Evolutionary conservation across 2,113 vertebrate species (phyloP).

Genomic region (Mustela lutreola): DNA sequence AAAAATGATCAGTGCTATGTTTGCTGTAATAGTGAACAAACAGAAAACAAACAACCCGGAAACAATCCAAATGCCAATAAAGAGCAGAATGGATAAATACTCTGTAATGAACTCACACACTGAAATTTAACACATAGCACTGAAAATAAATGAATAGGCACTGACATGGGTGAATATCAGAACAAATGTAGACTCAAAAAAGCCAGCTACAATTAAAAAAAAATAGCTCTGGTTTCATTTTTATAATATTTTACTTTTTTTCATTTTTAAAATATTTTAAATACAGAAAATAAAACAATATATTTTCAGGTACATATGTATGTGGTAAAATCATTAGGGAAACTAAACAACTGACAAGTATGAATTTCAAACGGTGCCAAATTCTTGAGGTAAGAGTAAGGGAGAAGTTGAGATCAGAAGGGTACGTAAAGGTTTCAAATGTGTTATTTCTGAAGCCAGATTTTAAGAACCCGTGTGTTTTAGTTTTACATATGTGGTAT

Average conservation of each 20-base stretch:
- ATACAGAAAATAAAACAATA: background rate
- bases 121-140: background rate
- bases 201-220: background rate
- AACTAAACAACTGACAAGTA: background rate
- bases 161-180: background rate
- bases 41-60: background rate
- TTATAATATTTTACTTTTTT: background rate
- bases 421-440: background rate
- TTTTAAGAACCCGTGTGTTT: background rate
- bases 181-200: background rate
- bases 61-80: background rate
- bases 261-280: background rate
- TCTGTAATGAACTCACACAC: background rate
- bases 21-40: background rate
- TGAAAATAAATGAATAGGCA: background rate
- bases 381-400: background rate
- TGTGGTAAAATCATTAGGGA: conserved; percentile 13
- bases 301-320: background rate
- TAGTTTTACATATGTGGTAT: background rate
- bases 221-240: background rate
- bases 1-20: background rate
- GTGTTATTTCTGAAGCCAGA: background rate
- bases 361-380: background rate
- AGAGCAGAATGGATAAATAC: background rate
- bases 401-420: background rate